Base-by-base conservation (phyloP, 2,888 invertebrate genomes). In the Tromatobia lineatoria region DNA sequence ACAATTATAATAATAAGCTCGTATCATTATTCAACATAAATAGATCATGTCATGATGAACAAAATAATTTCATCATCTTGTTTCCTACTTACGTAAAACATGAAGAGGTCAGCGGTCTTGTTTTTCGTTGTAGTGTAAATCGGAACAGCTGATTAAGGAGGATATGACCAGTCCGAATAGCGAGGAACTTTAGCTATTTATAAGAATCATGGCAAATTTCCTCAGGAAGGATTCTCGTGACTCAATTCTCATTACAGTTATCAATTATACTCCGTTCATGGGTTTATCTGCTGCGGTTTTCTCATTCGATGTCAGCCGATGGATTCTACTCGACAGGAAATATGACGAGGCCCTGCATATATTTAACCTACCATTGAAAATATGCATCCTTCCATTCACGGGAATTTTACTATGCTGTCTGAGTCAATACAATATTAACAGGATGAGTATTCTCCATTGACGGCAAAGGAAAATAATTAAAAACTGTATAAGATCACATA, bases 301-400 rank as follows among this genome's bases (percentile, higher is more conserved):
- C 82, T 64, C 81, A 57, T 42, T 13, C 25, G 47, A 29, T 23
- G 25, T 50, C 59, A 69, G 25, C 0, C 23, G 57, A 13, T 23
- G 78, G 86, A 85, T 87, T 45, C 77, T 78, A 69, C 61, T 25
- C 29, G 59, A 47, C 75, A 88, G 89, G 89, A 90, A 57, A 13
- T 88, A 79, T 89, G 90, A 90, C 88, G 85, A 85, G 66, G 47
- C 45, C 8, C 66, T 86, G 87, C 86, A 85, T 85, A 84, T 88
- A 87, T 82, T 82, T 57, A 73, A 71, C 87, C 89, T 87, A 75
- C 87, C 64, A 18, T 88, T 89, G n/a, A n/a, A n/a, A n/a, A n/a
- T n/a, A n/a, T n/a, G n/a, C n/a, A n/a, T n/a, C 77, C 64, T 25
- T n/a, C 20, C n/a, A 11, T 61, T 71, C 20, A 15, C 20, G 38